Percentiles rank a stretch among this genome's conserved stretches.
Conservation (phyloP, 2,113 vertebrate genomes). For the Diphyllodes magnificus region DNA sequence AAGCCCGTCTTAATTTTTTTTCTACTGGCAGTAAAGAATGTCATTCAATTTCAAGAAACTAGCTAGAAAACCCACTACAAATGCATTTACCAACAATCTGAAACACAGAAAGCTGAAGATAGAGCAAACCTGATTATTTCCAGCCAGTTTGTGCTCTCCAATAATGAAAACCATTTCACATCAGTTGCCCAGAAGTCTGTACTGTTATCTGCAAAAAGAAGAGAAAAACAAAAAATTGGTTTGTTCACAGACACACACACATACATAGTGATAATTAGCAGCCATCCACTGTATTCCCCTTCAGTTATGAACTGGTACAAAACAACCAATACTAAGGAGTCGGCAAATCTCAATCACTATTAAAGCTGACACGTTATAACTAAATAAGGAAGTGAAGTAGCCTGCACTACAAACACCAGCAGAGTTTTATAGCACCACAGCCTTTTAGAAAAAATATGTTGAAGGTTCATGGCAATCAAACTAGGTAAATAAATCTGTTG, state of each 20-base stretch:
- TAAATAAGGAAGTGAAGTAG: background rate
- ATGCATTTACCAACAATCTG: background rate
- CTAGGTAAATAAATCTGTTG: background rate
- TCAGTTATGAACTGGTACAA: background rate
- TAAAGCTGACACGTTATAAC: background rate
- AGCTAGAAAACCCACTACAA: background rate
- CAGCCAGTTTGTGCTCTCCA: conserved; percentile 85
- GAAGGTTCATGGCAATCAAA: background rate
- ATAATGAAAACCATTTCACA: conserved; percentile 86
- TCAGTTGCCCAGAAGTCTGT: conserved; percentile 89
- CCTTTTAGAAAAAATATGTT: background rate
- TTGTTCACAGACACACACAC: background rate
- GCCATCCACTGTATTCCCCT: background rate
- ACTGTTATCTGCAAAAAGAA: conserved; percentile 75
- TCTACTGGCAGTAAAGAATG: background rate
- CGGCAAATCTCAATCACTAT: background rate
- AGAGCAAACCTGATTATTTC: conserved; percentile 83
- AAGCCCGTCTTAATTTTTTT: background rate
- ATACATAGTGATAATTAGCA: background rate
- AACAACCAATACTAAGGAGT: background rate
- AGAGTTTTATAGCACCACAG: background rate
- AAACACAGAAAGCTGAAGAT: background rate
- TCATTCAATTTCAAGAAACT: background rate
- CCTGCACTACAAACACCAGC: background rate
- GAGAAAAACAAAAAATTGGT: background rate